These are phyloP conservation scores for Meiosimyza platycephala DNA, from an alignment of 2,888 invertebrate species.

Conservation along the genomic window DNA sequence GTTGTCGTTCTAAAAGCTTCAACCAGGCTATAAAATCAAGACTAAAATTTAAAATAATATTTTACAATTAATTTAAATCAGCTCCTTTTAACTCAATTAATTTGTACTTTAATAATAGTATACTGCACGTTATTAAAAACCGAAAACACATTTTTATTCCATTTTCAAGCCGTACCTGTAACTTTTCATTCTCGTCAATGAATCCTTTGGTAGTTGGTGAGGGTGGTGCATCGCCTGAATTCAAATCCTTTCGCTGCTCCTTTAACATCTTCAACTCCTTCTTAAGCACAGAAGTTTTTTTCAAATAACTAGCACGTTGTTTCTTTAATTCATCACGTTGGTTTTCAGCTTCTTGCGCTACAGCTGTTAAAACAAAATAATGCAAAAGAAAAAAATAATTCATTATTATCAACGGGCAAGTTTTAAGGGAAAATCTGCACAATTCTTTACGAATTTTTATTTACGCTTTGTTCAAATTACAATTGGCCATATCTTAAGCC, in stretches of 20 bases:
- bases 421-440: constrained; percentile 37
- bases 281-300: constrained; percentile 78
- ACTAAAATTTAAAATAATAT: no score
- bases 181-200: constrained; percentile 83
- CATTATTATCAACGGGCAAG: constrained; percentile 10
- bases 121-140: not conserved
- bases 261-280: constrained; percentile 83
- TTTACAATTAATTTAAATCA: no score
- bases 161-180: constrained; percentile 75
- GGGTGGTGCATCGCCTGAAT: constrained; percentile 71
- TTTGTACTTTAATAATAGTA: constrained; percentile 20
- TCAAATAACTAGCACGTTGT: constrained; percentile 85
- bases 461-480: constrained; percentile 56
- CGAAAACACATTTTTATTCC: not conserved
- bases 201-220: constrained; percentile 83
- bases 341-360: constrained; percentile 84
- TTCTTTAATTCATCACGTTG: constrained; percentile 83
- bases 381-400: not conserved
- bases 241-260: constrained; percentile 82
- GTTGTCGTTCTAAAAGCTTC: no score
- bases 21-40: no score
- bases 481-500: constrained; percentile 42
- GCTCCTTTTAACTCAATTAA: constrained; percentile 10
- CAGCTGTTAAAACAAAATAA: constrained; percentile 69
- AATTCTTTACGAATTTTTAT: constrained; percentile 51